These are phyloP conservation scores for Synanthedon andrenaeformis DNA, from an alignment of 2,888 invertebrate species.

Conservation along the genomic window DNA sequence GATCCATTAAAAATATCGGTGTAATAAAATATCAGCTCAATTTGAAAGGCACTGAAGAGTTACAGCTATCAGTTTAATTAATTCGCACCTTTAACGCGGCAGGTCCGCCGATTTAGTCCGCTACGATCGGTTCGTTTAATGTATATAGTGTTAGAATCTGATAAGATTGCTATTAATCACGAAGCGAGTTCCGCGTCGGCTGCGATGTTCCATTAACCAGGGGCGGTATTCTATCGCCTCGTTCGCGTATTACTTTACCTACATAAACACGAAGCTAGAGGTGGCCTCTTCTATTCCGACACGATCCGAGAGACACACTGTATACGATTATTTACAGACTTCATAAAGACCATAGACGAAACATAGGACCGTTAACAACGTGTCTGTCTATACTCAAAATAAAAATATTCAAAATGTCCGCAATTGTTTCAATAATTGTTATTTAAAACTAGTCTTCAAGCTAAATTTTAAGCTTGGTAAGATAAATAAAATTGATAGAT, in stretches of 20 bases:
- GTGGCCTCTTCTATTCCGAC: constrained; percentile 4
- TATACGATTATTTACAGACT: background rate
- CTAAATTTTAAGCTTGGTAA: too few species aligned
- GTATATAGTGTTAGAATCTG: constrained; percentile 41
- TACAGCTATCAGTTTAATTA: constrained; percentile 47
- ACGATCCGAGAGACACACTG: background rate
- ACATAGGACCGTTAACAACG: too few species aligned
- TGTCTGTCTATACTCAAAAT: too few species aligned
- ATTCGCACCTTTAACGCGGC: constrained; percentile 44
- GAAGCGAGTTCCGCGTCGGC: constrained; percentile 28
- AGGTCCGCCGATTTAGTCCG: constrained; percentile 35
- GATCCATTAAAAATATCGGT: constrained; percentile 8
- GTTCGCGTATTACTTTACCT: background rate
- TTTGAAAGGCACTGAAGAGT: constrained; percentile 19
- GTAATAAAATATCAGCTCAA: constrained; percentile 8
- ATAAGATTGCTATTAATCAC: constrained; percentile 57
- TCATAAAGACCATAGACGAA: background rate
- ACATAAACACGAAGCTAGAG: background rate
- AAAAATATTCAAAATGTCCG: too few species aligned
- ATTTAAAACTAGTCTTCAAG: too few species aligned
- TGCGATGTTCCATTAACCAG: constrained; percentile 31
- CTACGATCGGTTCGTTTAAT: constrained; percentile 36
- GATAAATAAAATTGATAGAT: too few species aligned
- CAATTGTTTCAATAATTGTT: too few species aligned
- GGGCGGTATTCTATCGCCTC: constrained; percentile 7